Percentiles rank a stretch among this genome's conserved stretches.
Evolutionary conservation across 2,888 invertebrate genomes (phyloP).

Genomic region (Eupithecia pulchellata): DNA sequence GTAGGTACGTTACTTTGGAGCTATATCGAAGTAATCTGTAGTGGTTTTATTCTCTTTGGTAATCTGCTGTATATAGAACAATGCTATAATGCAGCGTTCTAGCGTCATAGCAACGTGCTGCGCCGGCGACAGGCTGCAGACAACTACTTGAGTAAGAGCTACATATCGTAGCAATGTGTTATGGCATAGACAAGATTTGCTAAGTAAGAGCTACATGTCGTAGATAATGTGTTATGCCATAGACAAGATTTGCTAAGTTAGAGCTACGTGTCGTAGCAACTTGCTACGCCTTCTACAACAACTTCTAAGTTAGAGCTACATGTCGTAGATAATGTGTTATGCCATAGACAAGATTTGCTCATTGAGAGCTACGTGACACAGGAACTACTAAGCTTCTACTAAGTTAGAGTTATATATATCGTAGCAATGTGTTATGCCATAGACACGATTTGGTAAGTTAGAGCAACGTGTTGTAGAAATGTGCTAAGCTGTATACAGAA

Average conservation of each 20-base stretch:
- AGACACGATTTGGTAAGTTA: background rate
- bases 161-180: background rate
- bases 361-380: background rate
- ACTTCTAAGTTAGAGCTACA: background rate
- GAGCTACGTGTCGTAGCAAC: background rate
- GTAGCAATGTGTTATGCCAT: background rate
- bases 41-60: too few species aligned
- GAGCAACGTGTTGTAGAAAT: background rate
- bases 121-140: too few species aligned
- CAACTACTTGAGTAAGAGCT: too few species aligned
- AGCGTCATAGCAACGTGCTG: too few species aligned
- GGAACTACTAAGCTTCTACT: background rate
- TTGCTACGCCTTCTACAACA: background rate
- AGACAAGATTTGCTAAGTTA: background rate
- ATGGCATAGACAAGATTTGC: background rate
- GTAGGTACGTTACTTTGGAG: too few species aligned
- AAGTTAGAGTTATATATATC: background rate
- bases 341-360: background rate
- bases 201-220: background rate
- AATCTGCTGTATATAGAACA: too few species aligned
- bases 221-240: background rate
- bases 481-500: background rate
- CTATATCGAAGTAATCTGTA: too few species aligned
- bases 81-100: too few species aligned
- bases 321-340: background rate